Evolutionary conservation across 2,797 vertebrate species (phyloP).

Genomic region (Cossypha polioptera): DNA sequence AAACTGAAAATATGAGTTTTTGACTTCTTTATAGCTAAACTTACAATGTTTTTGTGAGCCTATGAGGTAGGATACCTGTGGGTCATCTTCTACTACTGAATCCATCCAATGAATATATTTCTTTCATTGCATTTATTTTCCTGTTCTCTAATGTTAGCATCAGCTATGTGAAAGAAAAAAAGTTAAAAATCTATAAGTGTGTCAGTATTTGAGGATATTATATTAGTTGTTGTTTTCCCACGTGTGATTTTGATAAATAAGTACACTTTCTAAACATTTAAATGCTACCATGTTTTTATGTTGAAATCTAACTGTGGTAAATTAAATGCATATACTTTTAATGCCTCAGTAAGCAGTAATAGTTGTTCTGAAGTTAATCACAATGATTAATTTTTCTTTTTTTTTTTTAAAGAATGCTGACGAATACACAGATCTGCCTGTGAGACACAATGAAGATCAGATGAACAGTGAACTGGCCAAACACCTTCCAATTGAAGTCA

Average conservation of each 20-base stretch:
- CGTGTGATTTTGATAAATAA: background rate
- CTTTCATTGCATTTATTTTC: background rate
- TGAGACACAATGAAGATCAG: constrained; percentile 98
- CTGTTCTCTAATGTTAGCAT: background rate
- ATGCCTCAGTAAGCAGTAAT: background rate
- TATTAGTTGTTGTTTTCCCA: background rate
- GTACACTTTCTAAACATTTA: background rate
- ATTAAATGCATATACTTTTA: background rate
- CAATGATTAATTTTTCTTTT: background rate
- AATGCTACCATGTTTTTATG: background rate
- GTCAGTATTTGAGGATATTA: background rate
- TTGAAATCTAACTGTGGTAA: background rate
- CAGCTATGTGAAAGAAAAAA: background rate
- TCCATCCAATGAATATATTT: background rate
- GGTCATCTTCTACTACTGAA: background rate
- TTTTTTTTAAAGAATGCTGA: constrained; percentile 86
- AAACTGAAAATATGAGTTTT: background rate
- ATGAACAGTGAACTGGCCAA: constrained; percentile 93
- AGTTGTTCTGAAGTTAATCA: background rate
- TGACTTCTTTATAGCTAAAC: background rate
- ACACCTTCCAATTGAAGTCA: constrained; percentile 90
- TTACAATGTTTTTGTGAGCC: background rate
- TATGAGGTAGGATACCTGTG: background rate
- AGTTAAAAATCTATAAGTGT: background rate
- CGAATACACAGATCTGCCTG: constrained; percentile 93